A percentile compares a stretch with the other conserved stretches of the same genome.
Evolutionary conservation across 2,797 vertebrate species (phyloP).

Genomic region (Molothrus ater): DNA sequence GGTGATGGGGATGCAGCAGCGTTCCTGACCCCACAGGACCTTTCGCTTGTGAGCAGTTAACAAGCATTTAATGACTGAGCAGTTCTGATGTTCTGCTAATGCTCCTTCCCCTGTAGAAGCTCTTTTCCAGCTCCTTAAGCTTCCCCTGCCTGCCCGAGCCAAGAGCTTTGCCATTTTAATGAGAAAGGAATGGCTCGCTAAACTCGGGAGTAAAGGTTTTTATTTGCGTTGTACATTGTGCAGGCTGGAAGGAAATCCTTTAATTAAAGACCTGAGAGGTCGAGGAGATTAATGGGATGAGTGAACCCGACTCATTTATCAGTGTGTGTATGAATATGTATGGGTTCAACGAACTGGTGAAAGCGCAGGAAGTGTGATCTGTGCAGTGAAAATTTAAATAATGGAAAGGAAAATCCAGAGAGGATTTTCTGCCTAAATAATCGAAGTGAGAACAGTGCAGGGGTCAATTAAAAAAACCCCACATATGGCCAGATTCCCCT

Average conservation of each 20-base stretch:
- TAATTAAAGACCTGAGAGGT: conserved; percentile 24
- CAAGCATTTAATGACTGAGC: neutral
- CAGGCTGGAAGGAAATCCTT: conserved; percentile 28
- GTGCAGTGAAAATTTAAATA: neutral
- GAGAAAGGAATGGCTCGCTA: neutral
- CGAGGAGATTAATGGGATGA: neutral
- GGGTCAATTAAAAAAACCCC: neutral
- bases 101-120: neutral
- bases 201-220: neutral
- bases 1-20: neutral
- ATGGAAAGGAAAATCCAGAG: neutral
- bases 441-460: neutral
- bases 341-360: neutral
- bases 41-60: neutral
- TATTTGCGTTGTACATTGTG: neutral
- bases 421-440: neutral
- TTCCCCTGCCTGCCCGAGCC: neutral
- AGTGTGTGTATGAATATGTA: neutral
- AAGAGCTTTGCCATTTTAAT: conserved; percentile 46
- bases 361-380: neutral
- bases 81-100: neutral
- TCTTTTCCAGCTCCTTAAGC: conserved; percentile 35
- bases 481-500: neutral
- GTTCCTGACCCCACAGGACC: neutral
- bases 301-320: neutral